Base-by-base conservation (phyloP, 1,140 invertebrate genomes). In the Aphidius ervi region DNA sequence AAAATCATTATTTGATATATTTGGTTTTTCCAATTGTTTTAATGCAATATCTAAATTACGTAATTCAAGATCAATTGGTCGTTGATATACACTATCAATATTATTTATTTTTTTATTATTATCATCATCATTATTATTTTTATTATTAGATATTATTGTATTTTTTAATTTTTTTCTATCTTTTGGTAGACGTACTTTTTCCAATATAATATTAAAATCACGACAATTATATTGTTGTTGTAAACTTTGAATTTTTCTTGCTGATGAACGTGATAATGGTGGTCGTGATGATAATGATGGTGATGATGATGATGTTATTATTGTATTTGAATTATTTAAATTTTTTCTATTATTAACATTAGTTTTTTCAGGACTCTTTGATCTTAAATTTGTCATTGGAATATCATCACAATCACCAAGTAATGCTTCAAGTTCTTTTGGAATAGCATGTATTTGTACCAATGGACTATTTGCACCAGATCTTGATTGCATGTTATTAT, bases 1-100 rank as follows among this genome's bases (percentile, higher is more conserved):
- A 20, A 10, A 43, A 52, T 7, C 16, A 5, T 16, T 6, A 6
- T n/a, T 2, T 10, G 9, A 5, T 5, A 9, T 23, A 23, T 40
- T 9, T 8, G 42, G 49, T 7, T 6, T 31, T n/a, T 49, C 39
- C 37, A 60, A 47, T 55, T 60, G 54, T 46, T 60, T 43, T 37
- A 60, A 46, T n/a, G 59, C 59, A 4, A 54, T 39, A n/a, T 60
- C 52, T 3, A 60, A 45, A 47, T 60, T 60, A 64, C 67, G 57
- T 63, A 64, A 46, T 48, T 48, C 45, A 16, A 54, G 9, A 42
- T 41, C 52, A 16, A 54, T 54, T 10, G 52, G 42, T 5, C 37
- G 5, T 3, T 7, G 39, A 3, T 7, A 43, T 43, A 10, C 2
- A 3, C 41, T 40, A 5, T 39, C 37, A 6, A 10, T 4, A 54